Conservation (phyloP, 2,113 vertebrate genomes). For the Caloenas nicobarica region DNA sequence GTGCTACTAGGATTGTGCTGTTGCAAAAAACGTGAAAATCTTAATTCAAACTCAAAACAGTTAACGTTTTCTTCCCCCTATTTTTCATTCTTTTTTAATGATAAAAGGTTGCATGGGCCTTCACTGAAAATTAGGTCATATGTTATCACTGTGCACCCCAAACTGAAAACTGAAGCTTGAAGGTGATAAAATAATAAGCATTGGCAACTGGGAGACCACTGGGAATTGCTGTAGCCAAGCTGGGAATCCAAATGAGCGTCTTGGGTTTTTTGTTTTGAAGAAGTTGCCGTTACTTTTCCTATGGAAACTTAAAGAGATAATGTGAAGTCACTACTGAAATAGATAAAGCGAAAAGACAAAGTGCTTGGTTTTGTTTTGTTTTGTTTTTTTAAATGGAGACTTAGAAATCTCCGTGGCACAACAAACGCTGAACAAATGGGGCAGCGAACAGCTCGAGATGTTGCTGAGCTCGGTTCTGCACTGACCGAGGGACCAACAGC, state of each 20-base stretch:
- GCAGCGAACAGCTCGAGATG: fast-evolving
- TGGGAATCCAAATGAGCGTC: neutral
- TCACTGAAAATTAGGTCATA: neutral
- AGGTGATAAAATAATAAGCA: neutral
- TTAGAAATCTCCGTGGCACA: neutral
- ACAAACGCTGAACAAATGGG: neutral
- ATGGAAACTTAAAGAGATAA: neutral
- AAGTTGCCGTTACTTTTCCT: neutral
- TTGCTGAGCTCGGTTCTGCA: fast-evolving
- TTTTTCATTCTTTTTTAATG: neutral
- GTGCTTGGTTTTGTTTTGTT: neutral
- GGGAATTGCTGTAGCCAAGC: neutral
- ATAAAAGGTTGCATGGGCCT: neutral
- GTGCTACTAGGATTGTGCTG: neutral
- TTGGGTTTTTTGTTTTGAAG: neutral
- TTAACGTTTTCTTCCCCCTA: fast-evolving
- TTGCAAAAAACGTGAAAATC: neutral
- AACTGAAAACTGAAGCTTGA: neutral
- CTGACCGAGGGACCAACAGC: neutral
- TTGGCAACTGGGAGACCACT: neutral
- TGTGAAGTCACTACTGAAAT: neutral
- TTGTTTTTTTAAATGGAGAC: neutral
- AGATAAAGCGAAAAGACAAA: neutral
- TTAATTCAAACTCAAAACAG: neutral
- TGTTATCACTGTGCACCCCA: neutral